phyloP scores from a whole-genome alignment of 2,797 vertebrate species.

The Rhinophrynus dorsalis region DNA sequence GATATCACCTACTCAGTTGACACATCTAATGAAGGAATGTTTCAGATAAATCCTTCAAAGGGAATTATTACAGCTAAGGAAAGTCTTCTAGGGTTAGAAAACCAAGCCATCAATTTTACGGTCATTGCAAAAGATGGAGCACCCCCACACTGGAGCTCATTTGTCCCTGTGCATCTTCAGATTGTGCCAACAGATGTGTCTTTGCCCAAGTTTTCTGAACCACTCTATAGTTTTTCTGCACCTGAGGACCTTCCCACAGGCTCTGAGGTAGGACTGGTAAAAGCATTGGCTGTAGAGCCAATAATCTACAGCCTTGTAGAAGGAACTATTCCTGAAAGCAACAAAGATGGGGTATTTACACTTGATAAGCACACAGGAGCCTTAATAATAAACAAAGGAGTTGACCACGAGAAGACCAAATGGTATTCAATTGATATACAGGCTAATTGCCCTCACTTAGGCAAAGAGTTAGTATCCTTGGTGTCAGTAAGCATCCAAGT shows the following conservation, averaged over 20 bases:
- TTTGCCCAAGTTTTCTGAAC: slow-evolving; percentile 92
- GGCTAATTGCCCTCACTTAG: slow-evolving; percentile 85
- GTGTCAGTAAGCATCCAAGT: slow-evolving; percentile 93
- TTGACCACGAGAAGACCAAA: slow-evolving; percentile 93
- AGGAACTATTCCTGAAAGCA: slow-evolving; percentile 92
- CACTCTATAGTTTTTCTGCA: slow-evolving; percentile 90
- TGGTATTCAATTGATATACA: slow-evolving; percentile 94
- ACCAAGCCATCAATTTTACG: slow-evolving; percentile 89
- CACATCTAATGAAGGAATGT: slow-evolving; percentile 79
- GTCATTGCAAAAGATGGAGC: slow-evolving; percentile 91
- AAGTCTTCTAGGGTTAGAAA: slow-evolving; percentile 87
- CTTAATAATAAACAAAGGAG: slow-evolving; percentile 82
- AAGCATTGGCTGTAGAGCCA: slow-evolving; percentile 83
- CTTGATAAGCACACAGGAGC: slow-evolving; percentile 84
- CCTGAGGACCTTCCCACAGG: slow-evolving; percentile 88
- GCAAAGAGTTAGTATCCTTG: slow-evolving; percentile 84
- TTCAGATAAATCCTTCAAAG: slow-evolving; percentile 90
- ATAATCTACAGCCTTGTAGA: slow-evolving; percentile 94
- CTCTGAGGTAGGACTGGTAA: slow-evolving; percentile 87
- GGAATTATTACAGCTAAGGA: slow-evolving; percentile 89
- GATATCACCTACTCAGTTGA: slow-evolving; percentile 89
- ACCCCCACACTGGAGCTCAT: slow-evolving; percentile 86
- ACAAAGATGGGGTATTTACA: slow-evolving; percentile 85
- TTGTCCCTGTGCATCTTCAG: slow-evolving; percentile 85
- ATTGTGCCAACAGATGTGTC: slow-evolving; percentile 87